A percentile compares a stretch with the other conserved stretches of the same genome.
Evolutionary conservation across 1,140 invertebrate genomes (phyloP).

Genomic region (Phthorimaea operculella): DNA sequence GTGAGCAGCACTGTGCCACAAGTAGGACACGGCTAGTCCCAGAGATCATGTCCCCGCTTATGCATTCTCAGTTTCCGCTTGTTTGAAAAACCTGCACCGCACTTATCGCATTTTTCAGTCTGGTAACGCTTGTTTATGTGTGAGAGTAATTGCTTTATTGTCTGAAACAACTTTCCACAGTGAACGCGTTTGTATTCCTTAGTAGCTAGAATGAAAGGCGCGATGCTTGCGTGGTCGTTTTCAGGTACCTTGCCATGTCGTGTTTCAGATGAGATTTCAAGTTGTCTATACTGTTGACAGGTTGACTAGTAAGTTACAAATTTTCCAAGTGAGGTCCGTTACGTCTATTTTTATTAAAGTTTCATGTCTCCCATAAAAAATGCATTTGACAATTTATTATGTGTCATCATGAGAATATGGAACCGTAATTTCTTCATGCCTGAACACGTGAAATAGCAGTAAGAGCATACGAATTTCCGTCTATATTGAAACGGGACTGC

Average conservation of each 20-base stretch:
- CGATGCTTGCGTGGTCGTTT: conserved; percentile 38
- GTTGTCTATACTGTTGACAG: not conserved
- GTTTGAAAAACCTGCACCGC: conserved; percentile 71
- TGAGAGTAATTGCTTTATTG: conserved; percentile 45
- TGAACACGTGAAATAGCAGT: conserved; percentile 28
- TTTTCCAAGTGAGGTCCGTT: not conserved
- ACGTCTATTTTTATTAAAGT: conserved; percentile 17
- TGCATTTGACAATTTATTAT: not conserved
- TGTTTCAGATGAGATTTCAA: not conserved
- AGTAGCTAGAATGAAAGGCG: conserved; percentile 46
- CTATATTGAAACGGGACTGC: conserved; percentile 40
- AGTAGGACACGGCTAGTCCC: conserved; percentile 78
- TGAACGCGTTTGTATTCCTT: conserved; percentile 41
- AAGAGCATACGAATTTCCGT: conserved; percentile 44
- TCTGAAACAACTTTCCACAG: conserved; percentile 30
- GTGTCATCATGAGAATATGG: conserved; percentile 24
- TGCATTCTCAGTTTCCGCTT: conserved; percentile 69
- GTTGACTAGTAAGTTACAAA: not conserved
- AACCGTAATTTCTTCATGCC: conserved; percentile 26
- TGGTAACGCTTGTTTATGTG: conserved; percentile 62
- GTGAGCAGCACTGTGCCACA: conserved; percentile 76
- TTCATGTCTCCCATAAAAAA: conserved; percentile 12
- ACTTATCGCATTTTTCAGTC: conserved; percentile 73
- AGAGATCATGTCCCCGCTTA: conserved; percentile 67
- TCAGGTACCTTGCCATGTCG: too few species aligned